Conservation (phyloP, 2,797 vertebrate species). For the Crax fasciolata region DNA sequence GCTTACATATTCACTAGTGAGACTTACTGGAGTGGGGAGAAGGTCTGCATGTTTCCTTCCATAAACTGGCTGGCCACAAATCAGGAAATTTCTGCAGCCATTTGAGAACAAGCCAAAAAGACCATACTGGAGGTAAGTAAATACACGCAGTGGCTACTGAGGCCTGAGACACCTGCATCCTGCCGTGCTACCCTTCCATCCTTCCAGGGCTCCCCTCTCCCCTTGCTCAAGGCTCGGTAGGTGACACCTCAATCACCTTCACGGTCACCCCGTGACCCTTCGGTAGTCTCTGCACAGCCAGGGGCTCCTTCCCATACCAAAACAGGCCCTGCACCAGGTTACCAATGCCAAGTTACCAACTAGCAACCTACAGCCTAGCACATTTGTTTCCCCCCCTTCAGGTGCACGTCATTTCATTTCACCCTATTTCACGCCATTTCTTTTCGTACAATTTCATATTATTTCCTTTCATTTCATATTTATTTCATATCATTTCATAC, state of each 20-base stretch:
- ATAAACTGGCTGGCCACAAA: neutral
- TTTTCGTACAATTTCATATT: no score
- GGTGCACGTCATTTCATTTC: no score
- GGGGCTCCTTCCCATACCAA: neutral
- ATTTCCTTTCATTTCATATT: no score
- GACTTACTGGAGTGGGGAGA: neutral
- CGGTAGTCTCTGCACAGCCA: no score
- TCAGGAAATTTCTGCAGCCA: neutral
- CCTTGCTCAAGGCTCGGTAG: neutral
- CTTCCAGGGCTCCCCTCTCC: neutral
- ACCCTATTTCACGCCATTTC: no score
- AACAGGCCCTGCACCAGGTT: neutral
- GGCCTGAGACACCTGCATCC: neutral
- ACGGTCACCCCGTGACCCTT: rapidly evolving
- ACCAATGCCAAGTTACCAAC: no score
- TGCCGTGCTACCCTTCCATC: neutral
- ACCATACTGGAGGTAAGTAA: neutral
- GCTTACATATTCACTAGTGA: neutral
- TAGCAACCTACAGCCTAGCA: no score
- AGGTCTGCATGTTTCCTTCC: neutral
- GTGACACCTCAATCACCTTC: neutral
- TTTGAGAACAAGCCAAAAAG: neutral
- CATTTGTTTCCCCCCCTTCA: no score
- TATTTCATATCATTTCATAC: no score
- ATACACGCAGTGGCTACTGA: neutral